Evolutionary conservation across 2,888 invertebrate species (phyloP), one percentile per base, ranked within the genome.

Genomic region (Polydrusus pterygomalis): DNA sequence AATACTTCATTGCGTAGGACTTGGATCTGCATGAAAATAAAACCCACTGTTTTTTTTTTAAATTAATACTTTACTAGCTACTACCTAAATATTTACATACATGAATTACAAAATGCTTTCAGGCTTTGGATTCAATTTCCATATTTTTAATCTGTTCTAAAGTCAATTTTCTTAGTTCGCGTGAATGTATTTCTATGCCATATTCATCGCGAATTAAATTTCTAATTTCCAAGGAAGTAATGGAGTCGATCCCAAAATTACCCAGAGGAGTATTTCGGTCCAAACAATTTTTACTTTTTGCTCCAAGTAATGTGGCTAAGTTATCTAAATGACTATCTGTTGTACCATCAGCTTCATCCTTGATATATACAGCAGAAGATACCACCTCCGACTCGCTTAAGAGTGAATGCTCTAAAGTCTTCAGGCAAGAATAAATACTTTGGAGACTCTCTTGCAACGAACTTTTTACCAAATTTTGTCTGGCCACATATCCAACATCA

Each of bases 181-280:
- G 13, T n/a, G 51, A 15, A 30, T 17, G 7, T n/a, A 65, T n/a
- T 45, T 65, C 51, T 13, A 65, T 25, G 2, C 34, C 65, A 11
- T 25, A 49, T 20, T 15, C n/a, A 2, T 65, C 34, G 0, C 11
- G 18, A 13, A 65, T 15, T 9, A 65, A 17, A 9, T 34, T 65
- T 13, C 49, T 65, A 10, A 65, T 51, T 65, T 65, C 65, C 30
- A 49, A 9, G 1, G 15, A 30, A 9, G 65, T 34, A 13, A 65
- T 65, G 3, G 65, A 65, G 15, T 65, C 65, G 1, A 65, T 30
- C 0, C 65, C 65, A 13, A 67, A 38, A 11, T 67, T 54, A 40
- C n/a, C 40, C 17, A 67, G 13, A 5, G 51, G 17, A 30, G 51
- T 30, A 38, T 25, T 54, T 15, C 11, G 15, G 15, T 54, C 51